Conservation (phyloP, 2,888 invertebrate genomes). For the Sclerodermus sp. region DNA sequence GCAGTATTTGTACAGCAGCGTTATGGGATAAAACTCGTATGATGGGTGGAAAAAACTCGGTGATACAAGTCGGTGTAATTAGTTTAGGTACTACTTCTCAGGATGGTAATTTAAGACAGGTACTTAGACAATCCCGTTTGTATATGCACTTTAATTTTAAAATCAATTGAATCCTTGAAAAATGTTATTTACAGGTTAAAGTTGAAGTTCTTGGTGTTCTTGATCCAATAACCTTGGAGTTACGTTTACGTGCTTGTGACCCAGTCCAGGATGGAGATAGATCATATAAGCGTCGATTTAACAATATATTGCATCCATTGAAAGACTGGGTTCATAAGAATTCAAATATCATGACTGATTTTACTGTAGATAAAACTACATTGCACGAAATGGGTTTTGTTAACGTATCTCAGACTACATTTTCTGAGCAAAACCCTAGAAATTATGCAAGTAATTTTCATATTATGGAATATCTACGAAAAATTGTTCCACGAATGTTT, state of each 20-base stretch:
- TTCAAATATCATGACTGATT: slow-evolving; percentile 78
- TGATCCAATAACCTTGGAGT: slow-evolving; percentile 68
- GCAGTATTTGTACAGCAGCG: slow-evolving; percentile 79
- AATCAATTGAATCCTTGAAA: not conserved
- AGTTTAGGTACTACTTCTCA: slow-evolving; percentile 85
- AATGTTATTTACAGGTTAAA: slow-evolving; percentile 65
- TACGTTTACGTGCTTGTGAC: slow-evolving; percentile 81
- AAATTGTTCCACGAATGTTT: slow-evolving; percentile 88
- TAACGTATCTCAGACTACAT: slow-evolving; percentile 68
- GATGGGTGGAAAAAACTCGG: slow-evolving; percentile 67
- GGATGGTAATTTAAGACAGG: slow-evolving; percentile 62
- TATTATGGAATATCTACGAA: slow-evolving; percentile 84
- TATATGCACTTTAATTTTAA: no score
- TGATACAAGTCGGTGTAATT: slow-evolving; percentile 73
- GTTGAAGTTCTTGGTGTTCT: slow-evolving; percentile 85
- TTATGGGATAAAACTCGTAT: slow-evolving; percentile 75
- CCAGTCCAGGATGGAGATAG: slow-evolving; percentile 77
- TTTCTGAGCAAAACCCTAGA: slow-evolving; percentile 59
- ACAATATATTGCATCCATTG: slow-evolving; percentile 80
- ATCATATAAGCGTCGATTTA: slow-evolving; percentile 78
- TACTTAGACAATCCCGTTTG: no score
- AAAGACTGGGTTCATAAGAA: slow-evolving; percentile 77
- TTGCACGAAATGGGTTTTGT: slow-evolving; percentile 78
- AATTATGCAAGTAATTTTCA: slow-evolving; percentile 69
- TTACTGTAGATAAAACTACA: slow-evolving; percentile 81